These are phyloP conservation scores for Dryoscopus gambensis DNA, from an alignment of 2,113 vertebrate species.

Conservation along the genomic window DNA sequence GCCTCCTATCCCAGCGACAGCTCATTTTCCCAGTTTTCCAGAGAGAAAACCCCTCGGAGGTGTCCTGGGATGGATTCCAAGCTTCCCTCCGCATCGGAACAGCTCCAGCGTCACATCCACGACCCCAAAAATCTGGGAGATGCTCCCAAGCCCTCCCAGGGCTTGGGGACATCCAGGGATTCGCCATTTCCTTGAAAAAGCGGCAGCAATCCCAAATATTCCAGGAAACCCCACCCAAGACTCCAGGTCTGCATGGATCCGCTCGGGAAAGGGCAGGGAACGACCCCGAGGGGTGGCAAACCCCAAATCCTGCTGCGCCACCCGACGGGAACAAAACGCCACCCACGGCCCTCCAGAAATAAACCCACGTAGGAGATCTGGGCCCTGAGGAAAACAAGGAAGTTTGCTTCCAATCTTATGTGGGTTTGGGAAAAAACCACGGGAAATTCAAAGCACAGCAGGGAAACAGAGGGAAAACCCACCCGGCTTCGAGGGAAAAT, in stretches of 20 bases:
- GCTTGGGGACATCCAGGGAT: background rate
- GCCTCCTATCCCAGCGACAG: rapidly evolving
- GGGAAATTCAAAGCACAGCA: background rate
- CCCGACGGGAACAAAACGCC: background rate
- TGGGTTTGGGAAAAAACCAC: background rate
- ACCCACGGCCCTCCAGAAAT: constrained; percentile 70
- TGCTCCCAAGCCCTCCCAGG: rapidly evolving
- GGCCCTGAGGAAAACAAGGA: constrained; percentile 17
- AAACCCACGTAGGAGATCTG: constrained; percentile 63
- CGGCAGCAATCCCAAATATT: background rate
- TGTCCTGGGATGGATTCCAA: background rate
- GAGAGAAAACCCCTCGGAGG: background rate
- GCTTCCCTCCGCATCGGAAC: background rate
- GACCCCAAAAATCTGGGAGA: background rate
- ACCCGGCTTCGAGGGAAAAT: background rate
- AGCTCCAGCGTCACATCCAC: rapidly evolving
- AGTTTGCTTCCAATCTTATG: constrained; percentile 10
- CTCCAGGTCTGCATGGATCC: background rate
- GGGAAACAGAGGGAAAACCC: background rate
- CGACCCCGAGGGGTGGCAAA: background rate
- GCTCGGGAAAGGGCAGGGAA: background rate
- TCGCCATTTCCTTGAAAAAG: background rate
- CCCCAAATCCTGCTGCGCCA: background rate
- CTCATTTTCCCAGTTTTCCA: background rate
- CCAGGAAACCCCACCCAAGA: background rate